These are phyloP conservation scores for Lethocerus indicus DNA, from an alignment of 1,140 invertebrate genomes.

Conservation along the genomic window DNA sequence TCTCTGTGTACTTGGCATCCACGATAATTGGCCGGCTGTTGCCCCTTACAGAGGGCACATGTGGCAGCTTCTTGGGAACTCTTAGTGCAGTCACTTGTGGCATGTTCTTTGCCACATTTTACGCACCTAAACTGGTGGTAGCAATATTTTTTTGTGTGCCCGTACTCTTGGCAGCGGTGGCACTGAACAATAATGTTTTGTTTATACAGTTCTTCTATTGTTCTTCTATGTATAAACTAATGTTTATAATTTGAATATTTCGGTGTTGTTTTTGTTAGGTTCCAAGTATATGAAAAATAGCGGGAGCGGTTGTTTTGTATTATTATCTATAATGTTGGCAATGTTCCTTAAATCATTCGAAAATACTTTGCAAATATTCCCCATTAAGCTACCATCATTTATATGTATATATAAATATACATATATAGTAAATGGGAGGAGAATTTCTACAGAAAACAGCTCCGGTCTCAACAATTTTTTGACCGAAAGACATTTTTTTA, in stretches of 20 bases:
- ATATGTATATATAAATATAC: too few relatives aligned
- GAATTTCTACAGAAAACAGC: too few relatives aligned
- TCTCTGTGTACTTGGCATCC: conserved; percentile 21
- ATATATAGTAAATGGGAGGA: too few relatives aligned
- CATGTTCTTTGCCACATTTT: conserved; percentile 23
- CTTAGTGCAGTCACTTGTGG: conserved; percentile 23
- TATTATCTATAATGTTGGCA: conserved; percentile 4
- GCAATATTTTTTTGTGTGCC: conserved; percentile 24
- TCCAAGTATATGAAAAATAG: conserved; percentile 22
- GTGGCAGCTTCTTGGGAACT: conserved; percentile 11
- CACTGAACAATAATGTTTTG: conserved; percentile 19
- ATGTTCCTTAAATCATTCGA: neutral
- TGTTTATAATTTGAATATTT: conserved; percentile 21
- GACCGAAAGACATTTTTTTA: too few relatives aligned
- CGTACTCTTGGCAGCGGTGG: conserved; percentile 22
- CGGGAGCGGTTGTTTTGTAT: conserved; percentile 18
- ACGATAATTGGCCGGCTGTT: conserved; percentile 24
- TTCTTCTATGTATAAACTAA: conserved; percentile 19
- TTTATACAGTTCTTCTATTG: conserved; percentile 19
- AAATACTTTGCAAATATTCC: too few relatives aligned
- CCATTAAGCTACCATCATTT: too few relatives aligned
- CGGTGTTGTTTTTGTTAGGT: conserved; percentile 21
- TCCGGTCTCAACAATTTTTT: too few relatives aligned
- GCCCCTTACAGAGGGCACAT: conserved; percentile 21
- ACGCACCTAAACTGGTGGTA: conserved; percentile 20